phyloP scores from a whole-genome alignment of 2,888 invertebrate genomes.

The Leucozona laternaria region DNA sequence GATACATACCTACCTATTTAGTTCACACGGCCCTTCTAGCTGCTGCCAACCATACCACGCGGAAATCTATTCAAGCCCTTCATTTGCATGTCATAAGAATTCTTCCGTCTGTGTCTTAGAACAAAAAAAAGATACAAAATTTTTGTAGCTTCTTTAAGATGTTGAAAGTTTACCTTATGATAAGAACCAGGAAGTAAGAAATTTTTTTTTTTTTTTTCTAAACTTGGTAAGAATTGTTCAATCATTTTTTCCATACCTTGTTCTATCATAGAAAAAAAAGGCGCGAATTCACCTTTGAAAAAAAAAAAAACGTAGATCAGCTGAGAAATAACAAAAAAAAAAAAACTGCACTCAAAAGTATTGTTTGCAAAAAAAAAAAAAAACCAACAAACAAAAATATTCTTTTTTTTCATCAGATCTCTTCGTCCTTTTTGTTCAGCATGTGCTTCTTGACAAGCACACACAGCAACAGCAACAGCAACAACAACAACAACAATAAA shows the following conservation, averaged over 20 bases:
- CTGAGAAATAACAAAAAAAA: neutral
- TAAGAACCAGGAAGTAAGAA: constrained; percentile 22
- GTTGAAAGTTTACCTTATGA: neutral
- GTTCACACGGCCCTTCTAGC: constrained; percentile 11
- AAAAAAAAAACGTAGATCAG: neutral
- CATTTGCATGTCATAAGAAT: constrained; percentile 31
- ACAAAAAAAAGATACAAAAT: neutral
- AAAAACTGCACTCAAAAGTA: constrained; percentile 16
- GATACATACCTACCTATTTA: too few relatives aligned
- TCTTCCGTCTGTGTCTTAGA: neutral
- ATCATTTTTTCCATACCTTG: neutral
- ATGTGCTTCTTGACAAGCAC: constrained; percentile 19
- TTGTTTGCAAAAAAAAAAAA: constrained; percentile 17
- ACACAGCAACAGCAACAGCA: neutral
- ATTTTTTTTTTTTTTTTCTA: neutral
- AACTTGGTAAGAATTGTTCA: neutral
- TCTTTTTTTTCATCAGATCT: neutral
- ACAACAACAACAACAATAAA: neutral
- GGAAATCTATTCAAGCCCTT: constrained; percentile 30
- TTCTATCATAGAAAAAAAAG: constrained; percentile 8
- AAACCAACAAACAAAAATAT: constrained; percentile 8
- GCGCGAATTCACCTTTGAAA: neutral
- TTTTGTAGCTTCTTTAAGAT: neutral
- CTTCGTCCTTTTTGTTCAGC: constrained; percentile 23
- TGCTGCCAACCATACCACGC: neutral